phyloP scores from a whole-genome alignment of 2,888 invertebrate species.

The Diaprepes abbreviatus region DNA sequence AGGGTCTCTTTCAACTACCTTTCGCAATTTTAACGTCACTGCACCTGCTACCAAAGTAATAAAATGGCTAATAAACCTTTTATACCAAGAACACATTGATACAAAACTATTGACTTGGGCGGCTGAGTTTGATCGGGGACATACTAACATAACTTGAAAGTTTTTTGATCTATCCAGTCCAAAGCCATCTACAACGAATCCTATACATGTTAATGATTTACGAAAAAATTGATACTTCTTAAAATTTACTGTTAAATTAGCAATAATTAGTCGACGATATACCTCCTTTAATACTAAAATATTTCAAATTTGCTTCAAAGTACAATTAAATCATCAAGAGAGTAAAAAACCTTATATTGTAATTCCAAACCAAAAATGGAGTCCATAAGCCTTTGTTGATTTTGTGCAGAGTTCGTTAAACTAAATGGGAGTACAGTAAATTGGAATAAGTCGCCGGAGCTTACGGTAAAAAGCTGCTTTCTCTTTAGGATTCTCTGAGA shows the following conservation, averaged over 20 bases:
- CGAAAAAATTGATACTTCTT: constrained; percentile 40
- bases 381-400: constrained; percentile 54
- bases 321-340: constrained; percentile 51
- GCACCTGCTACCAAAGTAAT: constrained; percentile 26
- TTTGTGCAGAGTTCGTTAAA: constrained; percentile 50
- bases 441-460: constrained; percentile 27
- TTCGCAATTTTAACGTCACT: too few species aligned
- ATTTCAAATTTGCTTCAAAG: constrained; percentile 26
- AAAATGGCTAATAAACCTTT: too few species aligned
- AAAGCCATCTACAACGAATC: constrained; percentile 36
- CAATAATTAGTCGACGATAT: too few species aligned
- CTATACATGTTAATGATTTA: constrained; percentile 37
- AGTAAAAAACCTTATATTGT: constrained; percentile 39
- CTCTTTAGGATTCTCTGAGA: constrained; percentile 27
- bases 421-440: constrained; percentile 51
- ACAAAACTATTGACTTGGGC: constrained; percentile 54
- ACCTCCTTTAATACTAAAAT: constrained; percentile 32
- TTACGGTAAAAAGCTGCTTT: constrained; percentile 44
- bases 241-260: constrained; percentile 38
- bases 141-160: too few species aligned
- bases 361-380: constrained; percentile 46
- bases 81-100: constrained; percentile 55
- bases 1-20: too few species aligned
- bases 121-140: constrained; percentile 51
- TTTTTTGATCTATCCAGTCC: too few species aligned